A percentile compares a stretch with the other conserved stretches of the same genome.
Conservation (phyloP, 2,888 invertebrate species). For the Dolichopus griseipennis region DNA sequence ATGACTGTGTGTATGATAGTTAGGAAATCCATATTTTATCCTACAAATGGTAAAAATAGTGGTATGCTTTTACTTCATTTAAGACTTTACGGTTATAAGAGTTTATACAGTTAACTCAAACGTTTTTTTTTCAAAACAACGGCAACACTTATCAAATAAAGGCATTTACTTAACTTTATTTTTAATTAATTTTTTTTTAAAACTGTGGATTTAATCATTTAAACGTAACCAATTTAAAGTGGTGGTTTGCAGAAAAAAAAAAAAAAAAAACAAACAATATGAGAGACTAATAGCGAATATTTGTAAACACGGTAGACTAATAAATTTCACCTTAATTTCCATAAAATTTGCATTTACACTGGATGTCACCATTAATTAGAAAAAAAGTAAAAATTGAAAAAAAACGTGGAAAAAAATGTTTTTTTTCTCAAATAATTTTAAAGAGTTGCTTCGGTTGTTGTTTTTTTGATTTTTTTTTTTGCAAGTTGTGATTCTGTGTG, state of each 20-base stretch:
- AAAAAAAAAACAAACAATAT: not conserved
- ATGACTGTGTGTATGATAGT: no score
- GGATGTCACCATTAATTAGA: conserved; percentile 24
- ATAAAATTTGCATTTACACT: conserved; percentile 25
- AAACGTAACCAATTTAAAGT: not conserved
- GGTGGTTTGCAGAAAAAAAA: not conserved
- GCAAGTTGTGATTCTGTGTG: no score
- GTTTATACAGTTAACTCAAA: no score
- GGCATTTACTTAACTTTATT: no score
- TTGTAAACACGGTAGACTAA: conserved; percentile 22
- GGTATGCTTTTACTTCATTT: no score
- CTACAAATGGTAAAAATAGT: no score
- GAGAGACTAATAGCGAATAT: not conserved
- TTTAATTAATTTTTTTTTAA: no score
- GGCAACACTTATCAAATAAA: no score
- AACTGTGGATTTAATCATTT: not conserved
- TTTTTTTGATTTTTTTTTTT: no score
- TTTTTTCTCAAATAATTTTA: not conserved
- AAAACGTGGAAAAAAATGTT: not conserved
- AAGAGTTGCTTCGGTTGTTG: not conserved
- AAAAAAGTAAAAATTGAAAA: conserved; percentile 13
- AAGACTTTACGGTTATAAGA: no score
- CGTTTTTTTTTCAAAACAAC: no score
- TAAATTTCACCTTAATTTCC: conserved; percentile 22
- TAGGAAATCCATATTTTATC: no score